Base-by-base conservation (phyloP, 2,888 invertebrate genomes). In the Punctoribates punctum region DNA sequence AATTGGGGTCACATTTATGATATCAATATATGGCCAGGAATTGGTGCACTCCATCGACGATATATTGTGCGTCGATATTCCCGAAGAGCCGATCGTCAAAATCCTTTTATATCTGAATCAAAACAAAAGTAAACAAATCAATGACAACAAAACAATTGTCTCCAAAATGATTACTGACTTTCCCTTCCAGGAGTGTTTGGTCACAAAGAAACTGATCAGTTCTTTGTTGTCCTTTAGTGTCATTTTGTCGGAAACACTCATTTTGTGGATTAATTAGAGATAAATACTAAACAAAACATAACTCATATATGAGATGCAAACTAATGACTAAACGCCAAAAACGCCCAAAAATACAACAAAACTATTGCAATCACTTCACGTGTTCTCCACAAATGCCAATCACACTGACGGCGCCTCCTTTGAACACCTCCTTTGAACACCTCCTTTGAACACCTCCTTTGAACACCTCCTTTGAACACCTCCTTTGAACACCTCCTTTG, bases 141-240 rank as follows among this genome's bases (percentile, higher is more conserved):
- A 77, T 62, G 72, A 25, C 57, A 77, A 23, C 20, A 77, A 75
- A 20, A 9, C n/a, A 51, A n/a, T 25, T 25, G 23, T 13, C 17
- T 1, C 1, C 57, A 23, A 20, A 23, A 20, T 46, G 46, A 23
- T n/a, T 46, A 46, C 51, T 87, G 85, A 92, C 91, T 94, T 97
- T 84, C 98, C 99, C 85, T 96, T 97, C 98, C 98, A 99, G 76
- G 87, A 95, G 85, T 96, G 96, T 86, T 99, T 99, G 48, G 93
- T 96, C 83, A 97, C 96, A 83, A 94, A 89, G 86, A 94, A 99
- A 83, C 97, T 96, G 80, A 94, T 93, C 84, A 96, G 89, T 17
- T 76, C 76, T 62, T 46, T 60, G 62, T 65, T 54, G 62, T 73
- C 76, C 29, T 54, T 73, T 17, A 42, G 20, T 38, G 62, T 42